Conservation (phyloP, 2,113 vertebrate genomes). For the Amphiprion percula region DNA sequence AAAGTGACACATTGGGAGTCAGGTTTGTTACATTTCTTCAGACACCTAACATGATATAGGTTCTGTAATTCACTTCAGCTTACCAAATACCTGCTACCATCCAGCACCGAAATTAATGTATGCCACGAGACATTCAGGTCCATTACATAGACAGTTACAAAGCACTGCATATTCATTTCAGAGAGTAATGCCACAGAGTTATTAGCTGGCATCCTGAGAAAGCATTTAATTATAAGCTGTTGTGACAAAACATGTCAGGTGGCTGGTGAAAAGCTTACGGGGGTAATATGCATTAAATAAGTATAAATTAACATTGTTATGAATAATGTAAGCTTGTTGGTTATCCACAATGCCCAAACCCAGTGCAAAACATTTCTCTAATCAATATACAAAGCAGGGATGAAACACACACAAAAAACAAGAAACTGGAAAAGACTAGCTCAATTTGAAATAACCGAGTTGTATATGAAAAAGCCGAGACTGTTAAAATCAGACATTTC, state of each 20-base stretch:
- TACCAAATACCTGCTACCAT: constrained; percentile 1
- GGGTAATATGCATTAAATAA: constrained; percentile 50
- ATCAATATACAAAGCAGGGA: constrained; percentile 7
- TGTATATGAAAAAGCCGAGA: neutral
- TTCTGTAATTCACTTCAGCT: neutral
- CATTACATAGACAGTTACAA: neutral
- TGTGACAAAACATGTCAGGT: too few species aligned
- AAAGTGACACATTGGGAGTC: neutral
- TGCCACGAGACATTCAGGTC: too few species aligned
- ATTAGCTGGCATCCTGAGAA: too few species aligned
- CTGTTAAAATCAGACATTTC: neutral
- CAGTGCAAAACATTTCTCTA: constrained; percentile 40
- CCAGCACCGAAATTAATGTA: neutral
- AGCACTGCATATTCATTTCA: neutral
- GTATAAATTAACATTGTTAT: constrained; percentile 45
- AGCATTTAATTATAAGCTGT: too few species aligned
- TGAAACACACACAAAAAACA: neutral
- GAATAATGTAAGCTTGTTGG: constrained; percentile 17
- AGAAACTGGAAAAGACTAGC: neutral
- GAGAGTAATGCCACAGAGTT: neutral
- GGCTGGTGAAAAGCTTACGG: constrained; percentile 5
- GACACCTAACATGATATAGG: neutral
- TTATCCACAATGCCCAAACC: constrained; percentile 15
- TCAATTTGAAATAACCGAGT: neutral
- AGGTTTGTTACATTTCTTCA: constrained; percentile 15